Conservation (phyloP, 2,113 vertebrate genomes). For the Tachysurus vachellii region DNA sequence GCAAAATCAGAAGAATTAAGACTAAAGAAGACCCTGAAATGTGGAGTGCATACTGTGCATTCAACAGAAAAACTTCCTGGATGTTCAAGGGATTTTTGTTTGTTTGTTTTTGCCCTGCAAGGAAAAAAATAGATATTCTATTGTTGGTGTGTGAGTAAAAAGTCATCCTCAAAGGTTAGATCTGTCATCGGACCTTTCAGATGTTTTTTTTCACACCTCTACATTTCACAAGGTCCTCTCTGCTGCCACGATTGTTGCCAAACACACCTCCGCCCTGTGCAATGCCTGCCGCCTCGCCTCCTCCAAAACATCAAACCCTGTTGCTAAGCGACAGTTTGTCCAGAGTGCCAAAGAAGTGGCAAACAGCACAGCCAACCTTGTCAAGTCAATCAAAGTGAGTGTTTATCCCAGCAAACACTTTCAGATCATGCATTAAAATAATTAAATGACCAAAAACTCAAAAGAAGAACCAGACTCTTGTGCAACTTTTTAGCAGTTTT, state of each 20-base stretch:
- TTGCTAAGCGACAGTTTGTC: slow-evolving; percentile 97
- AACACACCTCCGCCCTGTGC: slow-evolving; percentile 95
- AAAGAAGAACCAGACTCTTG: not conserved
- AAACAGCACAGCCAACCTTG: slow-evolving; percentile 96
- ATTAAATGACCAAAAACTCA: not conserved
- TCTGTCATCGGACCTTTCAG: not conserved
- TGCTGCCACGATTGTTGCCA: slow-evolving; percentile 95
- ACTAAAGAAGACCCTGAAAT: not conserved
- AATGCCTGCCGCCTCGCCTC: slow-evolving; percentile 95
- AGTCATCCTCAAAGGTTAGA: not conserved
- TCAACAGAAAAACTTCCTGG: not conserved
- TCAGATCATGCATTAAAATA: not conserved
- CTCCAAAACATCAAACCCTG: slow-evolving; percentile 88
- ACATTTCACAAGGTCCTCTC: slow-evolving; percentile 83
- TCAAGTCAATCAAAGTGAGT: slow-evolving; percentile 96
- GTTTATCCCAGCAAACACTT: not conserved
- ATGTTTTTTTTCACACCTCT: not conserved
- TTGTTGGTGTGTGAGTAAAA: not conserved
- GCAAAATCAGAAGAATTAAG: not conserved
- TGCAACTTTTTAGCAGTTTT: not conserved
- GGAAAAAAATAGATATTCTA: not conserved
- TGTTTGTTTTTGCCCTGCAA: not conserved
- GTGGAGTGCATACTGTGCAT: not conserved
- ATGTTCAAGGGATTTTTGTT: not conserved
- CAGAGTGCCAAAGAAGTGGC: slow-evolving; percentile 98